A percentile compares a stretch with the other conserved stretches of the same genome.
phyloP scores from a whole-genome alignment of 2,113 vertebrate species.

The Euleptes europaea region DNA sequence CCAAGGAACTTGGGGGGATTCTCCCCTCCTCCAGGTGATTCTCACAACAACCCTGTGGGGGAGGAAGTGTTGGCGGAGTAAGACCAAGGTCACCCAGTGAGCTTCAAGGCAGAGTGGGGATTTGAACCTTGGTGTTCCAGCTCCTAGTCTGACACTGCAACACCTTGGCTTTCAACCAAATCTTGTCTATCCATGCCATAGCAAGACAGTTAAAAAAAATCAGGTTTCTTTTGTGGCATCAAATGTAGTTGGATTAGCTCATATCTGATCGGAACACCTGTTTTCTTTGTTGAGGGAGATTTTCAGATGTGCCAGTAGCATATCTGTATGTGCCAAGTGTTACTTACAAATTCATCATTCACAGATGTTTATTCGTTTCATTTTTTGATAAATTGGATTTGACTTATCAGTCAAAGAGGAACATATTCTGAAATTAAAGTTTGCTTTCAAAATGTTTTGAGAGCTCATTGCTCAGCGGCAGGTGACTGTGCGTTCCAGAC shows the following conservation, averaged over 20 bases:
- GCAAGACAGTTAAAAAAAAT: background rate
- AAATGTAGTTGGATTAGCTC: conserved; percentile 14
- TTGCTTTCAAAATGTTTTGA: conserved; percentile 71
- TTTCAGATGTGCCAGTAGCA: conserved; percentile 23
- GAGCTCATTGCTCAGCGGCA: conserved; percentile 63
- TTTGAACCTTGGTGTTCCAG: too few relatives aligned
- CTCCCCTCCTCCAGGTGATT: too few relatives aligned
- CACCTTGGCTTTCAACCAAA: too few relatives aligned
- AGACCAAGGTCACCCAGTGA: too few relatives aligned
- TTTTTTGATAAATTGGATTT: conserved; percentile 66
- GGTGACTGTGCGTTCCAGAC: conserved; percentile 55
- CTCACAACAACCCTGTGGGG: too few relatives aligned
- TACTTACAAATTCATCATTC: conserved; percentile 68
- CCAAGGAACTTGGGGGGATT: too few relatives aligned
- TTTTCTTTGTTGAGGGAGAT: conserved; percentile 26
- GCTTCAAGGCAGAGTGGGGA: too few relatives aligned
- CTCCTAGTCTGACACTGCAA: too few relatives aligned
- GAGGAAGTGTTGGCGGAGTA: too few relatives aligned
- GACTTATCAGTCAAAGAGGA: conserved; percentile 66
- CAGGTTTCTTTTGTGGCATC: background rate
- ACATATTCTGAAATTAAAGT: conserved; percentile 71
- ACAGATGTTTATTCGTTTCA: conserved; percentile 70
- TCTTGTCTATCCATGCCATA: background rate
- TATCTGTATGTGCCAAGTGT: conserved; percentile 41
- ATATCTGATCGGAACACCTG: background rate